These are phyloP conservation scores for Nycticebus coucang DNA, from an alignment of 2,113 vertebrate genomes.

Conservation along the genomic window DNA sequence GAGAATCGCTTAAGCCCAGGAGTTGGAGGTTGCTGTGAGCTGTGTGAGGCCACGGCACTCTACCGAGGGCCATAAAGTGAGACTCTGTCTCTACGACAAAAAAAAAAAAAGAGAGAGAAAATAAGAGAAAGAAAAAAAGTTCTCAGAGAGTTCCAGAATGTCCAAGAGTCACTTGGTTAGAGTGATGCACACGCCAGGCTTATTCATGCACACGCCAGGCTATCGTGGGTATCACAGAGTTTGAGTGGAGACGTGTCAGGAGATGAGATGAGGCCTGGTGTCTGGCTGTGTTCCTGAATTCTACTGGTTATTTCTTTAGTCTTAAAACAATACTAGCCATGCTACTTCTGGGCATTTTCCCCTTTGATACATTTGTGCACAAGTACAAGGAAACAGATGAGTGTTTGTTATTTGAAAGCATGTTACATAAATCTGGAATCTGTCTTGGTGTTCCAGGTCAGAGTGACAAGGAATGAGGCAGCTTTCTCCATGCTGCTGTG, in stretches of 20 bases:
- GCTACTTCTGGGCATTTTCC: not conserved
- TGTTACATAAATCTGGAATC: not conserved
- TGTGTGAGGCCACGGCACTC: too few species aligned
- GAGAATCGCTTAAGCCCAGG: too few species aligned
- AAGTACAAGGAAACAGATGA: not conserved
- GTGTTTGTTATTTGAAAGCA: rapidly evolving
- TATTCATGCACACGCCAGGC: too few species aligned
- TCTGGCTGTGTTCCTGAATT: not conserved
- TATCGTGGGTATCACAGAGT: rapidly evolving
- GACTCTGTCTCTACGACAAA: too few species aligned
- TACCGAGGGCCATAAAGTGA: too few species aligned
- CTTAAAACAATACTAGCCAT: not conserved
- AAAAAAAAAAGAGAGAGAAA: too few species aligned
- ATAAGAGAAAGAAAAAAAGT: too few species aligned
- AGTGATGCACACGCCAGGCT: not conserved
- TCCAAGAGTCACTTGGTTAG: not conserved
- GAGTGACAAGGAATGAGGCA: not conserved
- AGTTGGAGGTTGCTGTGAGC: too few species aligned
- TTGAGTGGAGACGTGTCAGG: not conserved
- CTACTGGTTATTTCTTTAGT: not conserved
- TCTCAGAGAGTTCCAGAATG: not conserved
- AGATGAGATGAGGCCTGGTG: not conserved
- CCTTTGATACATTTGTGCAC: too few species aligned
- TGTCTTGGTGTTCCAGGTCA: not conserved
- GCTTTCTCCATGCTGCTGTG: not conserved